Percentiles rank a stretch among this genome's conserved stretches.
Conservation (phyloP, 2,113 vertebrate genomes). For the Carassius carassius region DNA sequence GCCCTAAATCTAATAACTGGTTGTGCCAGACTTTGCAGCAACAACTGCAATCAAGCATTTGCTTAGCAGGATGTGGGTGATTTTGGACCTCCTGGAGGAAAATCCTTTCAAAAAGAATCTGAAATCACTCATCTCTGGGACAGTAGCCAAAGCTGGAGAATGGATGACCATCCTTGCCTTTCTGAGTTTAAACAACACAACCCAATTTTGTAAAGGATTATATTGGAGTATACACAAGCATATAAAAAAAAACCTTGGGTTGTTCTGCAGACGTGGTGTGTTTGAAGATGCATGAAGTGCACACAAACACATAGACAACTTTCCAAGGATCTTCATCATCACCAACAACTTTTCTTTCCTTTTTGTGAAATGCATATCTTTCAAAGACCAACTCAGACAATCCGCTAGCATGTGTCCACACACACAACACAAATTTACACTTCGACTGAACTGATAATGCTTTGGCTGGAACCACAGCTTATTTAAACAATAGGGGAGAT, state of each 20-base stretch:
- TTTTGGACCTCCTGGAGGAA: constrained; percentile 33
- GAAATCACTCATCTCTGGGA: constrained; percentile 22
- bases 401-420: constrained; percentile 40
- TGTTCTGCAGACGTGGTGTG: not conserved
- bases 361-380: constrained; percentile 3
- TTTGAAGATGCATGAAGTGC: constrained; percentile 62
- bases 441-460: constrained; percentile 22
- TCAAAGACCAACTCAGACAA: constrained; percentile 28
- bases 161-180: constrained; percentile 14
- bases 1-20: too few species aligned
- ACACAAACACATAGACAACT: constrained; percentile 64
- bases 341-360: not conserved
- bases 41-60: too few species aligned
- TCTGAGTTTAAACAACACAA: not conserved
- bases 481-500: constrained; percentile 50
- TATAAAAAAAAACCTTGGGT: not conserved
- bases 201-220: constrained; percentile 9
- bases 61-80: constrained; percentile 29
- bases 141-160: constrained; percentile 5
- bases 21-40: too few species aligned
- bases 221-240: not conserved
- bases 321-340: constrained; percentile 66
- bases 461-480: constrained; percentile 34
- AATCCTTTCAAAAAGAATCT: constrained; percentile 41
- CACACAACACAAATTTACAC: not conserved